Base-by-base conservation (phyloP, 2,888 invertebrate genomes). In the Dorcus parallelipipedus region DNA sequence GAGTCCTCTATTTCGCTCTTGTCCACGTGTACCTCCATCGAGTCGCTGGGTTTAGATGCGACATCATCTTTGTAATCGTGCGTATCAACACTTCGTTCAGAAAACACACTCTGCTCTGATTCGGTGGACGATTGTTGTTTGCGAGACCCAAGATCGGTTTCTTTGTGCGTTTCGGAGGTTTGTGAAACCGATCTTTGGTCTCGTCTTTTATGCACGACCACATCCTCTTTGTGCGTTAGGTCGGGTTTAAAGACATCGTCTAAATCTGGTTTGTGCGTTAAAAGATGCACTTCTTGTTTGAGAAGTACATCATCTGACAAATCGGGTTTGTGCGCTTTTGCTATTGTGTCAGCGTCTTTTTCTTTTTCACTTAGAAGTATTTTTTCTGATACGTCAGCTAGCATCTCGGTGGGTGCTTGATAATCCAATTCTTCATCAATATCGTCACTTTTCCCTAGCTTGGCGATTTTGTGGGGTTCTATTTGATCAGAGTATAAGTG, bases 1-100 rank as follows among this genome's bases (percentile, higher is more conserved):
- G 79, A 79, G 60, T 78, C 77, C 72, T 81, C 80, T 38, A 77
- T 71, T 70, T 81, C 82, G 64, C 80, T 79, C 70, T 81, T 81
- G 63, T 81, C 81, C 8, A 82, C 78, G 61, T 81, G 80, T 3
- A 81, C 80, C 70, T 82, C 81, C 69, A 80, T 70, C 0, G 79
- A 80, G 67, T 80, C 79, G 38, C 74, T 73, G 2, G 78, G 78
- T 69, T 78, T 79, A 3, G 76, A 72, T 17, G 76, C 57, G 20
- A 59, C 58, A 45, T 66, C 64, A 49, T 67, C 66, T 52, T 63
- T 67, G 38, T 62, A 58, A 20, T 56, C 52, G 14, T 52, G 54
- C 14, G 62, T 65, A 14, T 52, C 58, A 7, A 58, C 51, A n/a
- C 49, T 40, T 10, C 53, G 49, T 54, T 73, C 73, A 1, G 74